Percentiles rank a stretch among this genome's conserved stretches.
Conservation (phyloP, 2,797 vertebrate genomes). For the Lithobates sylvaticus region DNA sequence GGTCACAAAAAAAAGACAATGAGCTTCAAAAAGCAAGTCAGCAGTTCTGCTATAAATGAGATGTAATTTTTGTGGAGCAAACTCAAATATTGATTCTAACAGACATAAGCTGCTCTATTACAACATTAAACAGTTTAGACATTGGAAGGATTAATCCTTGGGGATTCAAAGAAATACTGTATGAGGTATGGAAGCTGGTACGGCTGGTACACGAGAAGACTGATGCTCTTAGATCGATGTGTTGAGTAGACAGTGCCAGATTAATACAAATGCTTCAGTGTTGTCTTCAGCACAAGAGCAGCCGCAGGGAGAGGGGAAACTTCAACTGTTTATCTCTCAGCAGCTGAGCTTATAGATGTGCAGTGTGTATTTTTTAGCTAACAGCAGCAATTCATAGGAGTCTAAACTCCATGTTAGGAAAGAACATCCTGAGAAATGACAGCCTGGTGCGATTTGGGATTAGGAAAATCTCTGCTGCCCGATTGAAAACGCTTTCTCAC, state of each 20-base stretch:
- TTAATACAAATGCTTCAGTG: conserved; percentile 10
- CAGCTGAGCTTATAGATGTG: background rate
- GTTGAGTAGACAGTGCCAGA: background rate
- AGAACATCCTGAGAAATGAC: background rate
- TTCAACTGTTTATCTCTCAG: conserved; percentile 3
- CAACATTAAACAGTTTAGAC: too few relatives aligned
- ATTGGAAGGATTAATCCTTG: background rate
- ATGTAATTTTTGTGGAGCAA: background rate
- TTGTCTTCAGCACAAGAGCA: background rate
- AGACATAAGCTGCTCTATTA: too few relatives aligned
- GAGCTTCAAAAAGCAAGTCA: background rate
- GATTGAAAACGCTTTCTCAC: background rate
- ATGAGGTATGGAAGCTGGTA: background rate
- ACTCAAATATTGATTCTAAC: too few relatives aligned
- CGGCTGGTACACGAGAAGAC: background rate
- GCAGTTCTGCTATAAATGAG: background rate
- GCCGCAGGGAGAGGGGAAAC: background rate
- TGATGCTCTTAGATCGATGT: background rate
- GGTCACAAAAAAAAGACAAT: background rate
- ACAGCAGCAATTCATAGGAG: background rate
- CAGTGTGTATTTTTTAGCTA: background rate
- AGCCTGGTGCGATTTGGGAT: background rate
- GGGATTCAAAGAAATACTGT: background rate
- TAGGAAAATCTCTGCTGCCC: background rate
- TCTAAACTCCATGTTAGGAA: background rate